Evolutionary conservation across 2,888 invertebrate genomes (phyloP), one percentile per base, ranked within the genome.

Genomic region (Melieria omissa): DNA sequence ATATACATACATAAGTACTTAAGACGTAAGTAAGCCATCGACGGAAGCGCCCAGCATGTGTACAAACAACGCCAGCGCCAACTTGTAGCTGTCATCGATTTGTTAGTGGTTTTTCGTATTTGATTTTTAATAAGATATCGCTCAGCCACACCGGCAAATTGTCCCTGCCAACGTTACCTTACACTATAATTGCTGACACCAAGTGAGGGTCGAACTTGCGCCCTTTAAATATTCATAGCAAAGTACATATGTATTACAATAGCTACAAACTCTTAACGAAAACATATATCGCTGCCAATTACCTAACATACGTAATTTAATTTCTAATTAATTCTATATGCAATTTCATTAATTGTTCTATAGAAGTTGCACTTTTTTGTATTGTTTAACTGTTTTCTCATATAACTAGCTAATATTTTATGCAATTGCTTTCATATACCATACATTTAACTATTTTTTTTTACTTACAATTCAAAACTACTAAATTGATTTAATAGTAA

Each of bases 11-110:
- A 44, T 69, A 67, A 66, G 73, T 16, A 65, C 58, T 67, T 52
- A 61, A 65, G 69, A 68, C 45, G 68, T 74, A 70, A 74, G 71
- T 72, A 74, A 70, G 63, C 67, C 29, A 29, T 3, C 29, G 29
- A 29, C 29, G 29, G 29, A 3, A 29, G 29, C 29, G 29, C 29
- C 29, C 29, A 29, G 29, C 29, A 29, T 29, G 29, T 29, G 29
- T 29, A 29, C 29, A 29, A 29, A 29, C 29, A 29, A 29, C 29
- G 29, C 29, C 29, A 29, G 1, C 29, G 29, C 29, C 29, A 29
- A 29, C 29, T 29, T 29, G 29, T 29, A 29, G 1, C 29, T 29
- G 29, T 3, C 29, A 29, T 29, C 29, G 29, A 29, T 29, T 29
- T 29, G 29, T 29, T 29, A 29, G 29, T 29, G 29, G 29, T 29